phyloP scores from a whole-genome alignment of 2,113 vertebrate genomes.

The Hippotragus niger region DNA sequence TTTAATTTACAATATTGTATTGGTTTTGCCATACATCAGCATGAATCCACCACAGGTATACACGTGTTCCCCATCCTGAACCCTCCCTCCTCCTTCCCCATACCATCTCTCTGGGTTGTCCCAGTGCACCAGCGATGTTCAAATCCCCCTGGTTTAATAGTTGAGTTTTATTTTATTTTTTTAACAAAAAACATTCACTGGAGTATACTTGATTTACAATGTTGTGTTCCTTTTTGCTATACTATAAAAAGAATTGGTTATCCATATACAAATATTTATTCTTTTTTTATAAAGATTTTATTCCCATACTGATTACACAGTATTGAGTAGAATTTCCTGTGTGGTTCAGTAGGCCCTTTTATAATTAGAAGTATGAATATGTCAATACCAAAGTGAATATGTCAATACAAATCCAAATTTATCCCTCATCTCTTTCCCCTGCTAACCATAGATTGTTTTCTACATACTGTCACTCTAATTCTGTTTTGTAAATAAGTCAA shows the following conservation, averaged over 20 bases:
- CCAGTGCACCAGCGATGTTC: neutral
- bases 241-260: neutral
- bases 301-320: neutral
- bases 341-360: neutral
- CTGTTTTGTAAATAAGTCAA: neutral
- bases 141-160: neutral
- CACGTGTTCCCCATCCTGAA: too few relatives aligned
- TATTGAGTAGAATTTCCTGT: neutral
- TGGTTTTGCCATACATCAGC: too few relatives aligned
- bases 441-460: neutral
- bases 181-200: neutral
- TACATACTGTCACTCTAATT: neutral
- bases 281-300: neutral
- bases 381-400: neutral
- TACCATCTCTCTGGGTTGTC: too few relatives aligned
- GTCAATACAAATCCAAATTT: neutral
- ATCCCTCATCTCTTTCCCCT: neutral
- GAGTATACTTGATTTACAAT: neutral
- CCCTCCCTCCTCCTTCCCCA: too few relatives aligned
- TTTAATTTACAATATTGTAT: too few relatives aligned
- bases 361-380: neutral
- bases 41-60: too few relatives aligned
- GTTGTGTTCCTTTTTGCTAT: neutral
- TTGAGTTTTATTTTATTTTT: neutral
- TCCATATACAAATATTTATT: neutral